Percentiles rank a stretch among this genome's conserved stretches.
Conservation (phyloP, 1,140 invertebrate species). For the Melanaphis sacchari region DNA sequence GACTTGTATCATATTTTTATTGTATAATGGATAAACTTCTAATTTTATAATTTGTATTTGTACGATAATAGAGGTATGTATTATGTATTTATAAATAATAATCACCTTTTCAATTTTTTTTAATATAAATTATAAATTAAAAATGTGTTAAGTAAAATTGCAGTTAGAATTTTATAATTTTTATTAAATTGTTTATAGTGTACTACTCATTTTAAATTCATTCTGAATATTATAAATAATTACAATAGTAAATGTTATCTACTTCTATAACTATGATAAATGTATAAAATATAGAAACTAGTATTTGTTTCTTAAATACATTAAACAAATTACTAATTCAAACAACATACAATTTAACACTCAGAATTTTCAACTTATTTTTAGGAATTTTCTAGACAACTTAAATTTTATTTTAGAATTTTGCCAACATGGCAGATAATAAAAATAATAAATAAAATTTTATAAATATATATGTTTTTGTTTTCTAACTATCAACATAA, state of each 20-base stretch:
- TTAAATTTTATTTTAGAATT: not conserved
- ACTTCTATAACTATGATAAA: not conserved
- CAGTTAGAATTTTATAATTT: not conserved
- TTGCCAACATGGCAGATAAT: not conserved
- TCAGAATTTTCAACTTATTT: not conserved
- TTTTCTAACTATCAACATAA: not conserved
- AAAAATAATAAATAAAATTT: not conserved
- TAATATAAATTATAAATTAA: not conserved
- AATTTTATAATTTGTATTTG: not conserved
- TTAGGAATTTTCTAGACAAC: not conserved
- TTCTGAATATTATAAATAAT: not conserved
- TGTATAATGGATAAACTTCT: not conserved
- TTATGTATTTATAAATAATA: no score
- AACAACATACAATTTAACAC: not conserved
- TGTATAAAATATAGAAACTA: not conserved
- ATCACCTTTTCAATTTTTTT: not conserved
- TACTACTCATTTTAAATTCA: not conserved
- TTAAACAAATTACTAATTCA: not conserved
- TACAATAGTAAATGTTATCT: not conserved
- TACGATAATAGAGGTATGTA: not conserved
- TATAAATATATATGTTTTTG: not conserved
- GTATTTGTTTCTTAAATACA: not conserved
- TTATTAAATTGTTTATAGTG: not conserved
- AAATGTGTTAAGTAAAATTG: not conserved
- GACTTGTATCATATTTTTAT: not conserved